phyloP scores from a whole-genome alignment of 2,797 vertebrate species.

The Alectoris magna region DNA sequence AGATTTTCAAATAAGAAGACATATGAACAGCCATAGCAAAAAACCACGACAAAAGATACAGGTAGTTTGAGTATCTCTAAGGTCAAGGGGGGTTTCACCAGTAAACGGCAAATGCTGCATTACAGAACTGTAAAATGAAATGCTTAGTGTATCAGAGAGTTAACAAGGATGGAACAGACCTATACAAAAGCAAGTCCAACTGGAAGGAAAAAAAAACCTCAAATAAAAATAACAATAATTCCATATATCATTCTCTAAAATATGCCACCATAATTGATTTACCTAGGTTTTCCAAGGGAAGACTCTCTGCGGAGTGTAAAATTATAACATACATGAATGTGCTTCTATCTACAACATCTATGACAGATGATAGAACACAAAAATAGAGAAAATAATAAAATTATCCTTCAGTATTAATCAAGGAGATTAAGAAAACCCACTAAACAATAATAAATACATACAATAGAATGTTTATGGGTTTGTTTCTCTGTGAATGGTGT shows the following conservation, averaged over 20 bases:
- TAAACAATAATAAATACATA: background rate
- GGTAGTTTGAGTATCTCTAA: background rate
- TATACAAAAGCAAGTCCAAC: slow-evolving; percentile 1
- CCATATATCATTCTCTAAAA: background rate
- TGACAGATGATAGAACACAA: background rate
- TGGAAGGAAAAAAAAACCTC: background rate
- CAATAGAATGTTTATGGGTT: background rate
- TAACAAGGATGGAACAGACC: background rate
- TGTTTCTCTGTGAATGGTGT: background rate
- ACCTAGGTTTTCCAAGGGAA: background rate
- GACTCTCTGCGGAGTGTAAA: background rate
- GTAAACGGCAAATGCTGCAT: slow-evolving; percentile 3
- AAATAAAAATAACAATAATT: slow-evolving; percentile 1
- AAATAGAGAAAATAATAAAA: background rate
- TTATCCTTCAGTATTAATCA: background rate
- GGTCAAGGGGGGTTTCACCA: background rate
- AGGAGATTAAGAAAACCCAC: background rate
- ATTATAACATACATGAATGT: background rate
- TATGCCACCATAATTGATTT: background rate
- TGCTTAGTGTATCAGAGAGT: background rate
- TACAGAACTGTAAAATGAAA: slow-evolving; percentile 21
- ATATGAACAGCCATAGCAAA: background rate
- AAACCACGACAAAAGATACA: background rate
- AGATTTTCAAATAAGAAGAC: slow-evolving; percentile 13
- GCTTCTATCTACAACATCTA: background rate